These are phyloP conservation scores for Nerophis lumbriciformis DNA, from an alignment of 2,113 vertebrate species.

Conservation along the genomic window DNA sequence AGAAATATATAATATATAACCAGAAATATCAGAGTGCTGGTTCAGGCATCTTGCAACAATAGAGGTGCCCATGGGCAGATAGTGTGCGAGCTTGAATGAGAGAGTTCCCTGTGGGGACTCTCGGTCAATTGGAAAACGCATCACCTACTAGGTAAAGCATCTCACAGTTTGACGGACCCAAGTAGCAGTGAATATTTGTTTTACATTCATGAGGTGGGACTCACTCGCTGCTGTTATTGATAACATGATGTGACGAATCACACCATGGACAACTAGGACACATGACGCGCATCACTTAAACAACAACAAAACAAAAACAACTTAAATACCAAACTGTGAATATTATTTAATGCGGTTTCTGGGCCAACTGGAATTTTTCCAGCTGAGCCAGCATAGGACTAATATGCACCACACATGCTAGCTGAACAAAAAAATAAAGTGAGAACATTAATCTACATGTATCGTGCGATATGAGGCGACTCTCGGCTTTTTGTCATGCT, in stretches of 20 bases:
- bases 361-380: too few relatives aligned
- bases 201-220: not conserved
- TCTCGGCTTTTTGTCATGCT: too few relatives aligned
- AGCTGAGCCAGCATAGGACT: too few relatives aligned
- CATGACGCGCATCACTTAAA: not conserved
- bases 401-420: too few relatives aligned
- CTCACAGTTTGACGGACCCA: not conserved
- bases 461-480: too few relatives aligned
- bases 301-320: not conserved
- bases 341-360: too few relatives aligned
- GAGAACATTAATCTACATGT: too few relatives aligned
- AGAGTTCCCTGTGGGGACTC: not conserved
- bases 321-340: too few relatives aligned
- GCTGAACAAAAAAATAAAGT: too few relatives aligned
- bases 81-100: not conserved
- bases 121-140: not conserved
- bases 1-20: not conserved
- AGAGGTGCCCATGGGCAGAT: not conserved
- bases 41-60: not conserved
- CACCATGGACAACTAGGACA: not conserved
- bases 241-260: not conserved
- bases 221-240: not conserved
- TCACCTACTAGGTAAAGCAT: not conserved
- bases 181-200: slow-evolving; percentile 4
- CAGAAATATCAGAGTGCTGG: not conserved